A percentile compares a stretch with the other conserved stretches of the same genome.
Evolutionary conservation across 2,113 vertebrate species (phyloP).

Genomic region (Chaetorhynchus papuensis): DNA sequence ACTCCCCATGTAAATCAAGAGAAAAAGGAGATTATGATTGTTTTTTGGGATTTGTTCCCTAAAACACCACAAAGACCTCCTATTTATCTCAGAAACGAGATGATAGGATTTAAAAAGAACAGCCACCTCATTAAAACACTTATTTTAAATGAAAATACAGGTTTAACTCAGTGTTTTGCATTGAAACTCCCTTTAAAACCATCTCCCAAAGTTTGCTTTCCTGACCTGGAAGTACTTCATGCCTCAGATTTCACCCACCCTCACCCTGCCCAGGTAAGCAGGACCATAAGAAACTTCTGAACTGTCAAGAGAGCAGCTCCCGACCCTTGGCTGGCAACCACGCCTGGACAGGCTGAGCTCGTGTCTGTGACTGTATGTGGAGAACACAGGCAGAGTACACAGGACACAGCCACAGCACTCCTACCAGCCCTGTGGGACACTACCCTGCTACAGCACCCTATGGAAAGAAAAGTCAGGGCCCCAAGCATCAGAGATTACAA

Average conservation of each 20-base stretch:
- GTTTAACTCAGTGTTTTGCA: not conserved
- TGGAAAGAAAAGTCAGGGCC: not conserved
- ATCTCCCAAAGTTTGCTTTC: not conserved
- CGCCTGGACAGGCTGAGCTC: fast-evolving
- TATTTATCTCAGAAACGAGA: not conserved
- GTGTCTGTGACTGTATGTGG: fast-evolving
- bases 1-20: not conserved
- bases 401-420: not conserved
- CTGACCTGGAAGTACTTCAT: not conserved
- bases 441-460: not conserved
- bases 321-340: not conserved
- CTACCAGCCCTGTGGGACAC: not conserved
- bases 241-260: not conserved
- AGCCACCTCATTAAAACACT: not conserved
- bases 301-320: not conserved
- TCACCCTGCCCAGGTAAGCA: not conserved
- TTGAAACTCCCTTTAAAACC: not conserved
- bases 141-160: not conserved
- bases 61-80: not conserved
- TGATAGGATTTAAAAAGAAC: not conserved
- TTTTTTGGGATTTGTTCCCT: not conserved
- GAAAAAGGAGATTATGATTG: not conserved
- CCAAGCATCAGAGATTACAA: not conserved
- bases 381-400: fast-evolving
- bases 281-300: not conserved